phyloP scores from a whole-genome alignment of 2,888 invertebrate species.

The Trissolcus japonicus region DNA sequence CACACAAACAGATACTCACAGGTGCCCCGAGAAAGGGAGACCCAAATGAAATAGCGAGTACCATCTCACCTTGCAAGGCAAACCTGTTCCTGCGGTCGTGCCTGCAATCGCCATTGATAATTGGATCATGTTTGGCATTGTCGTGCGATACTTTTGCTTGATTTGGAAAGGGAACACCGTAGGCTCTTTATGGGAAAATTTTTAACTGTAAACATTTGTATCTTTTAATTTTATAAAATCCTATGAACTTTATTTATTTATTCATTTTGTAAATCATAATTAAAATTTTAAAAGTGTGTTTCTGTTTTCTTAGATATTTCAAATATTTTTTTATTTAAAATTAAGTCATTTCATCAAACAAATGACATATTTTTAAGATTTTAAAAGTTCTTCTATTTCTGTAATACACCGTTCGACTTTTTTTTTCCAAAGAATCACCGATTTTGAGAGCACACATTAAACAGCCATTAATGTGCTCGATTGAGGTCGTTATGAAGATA shows the following conservation, averaged over 20 bases:
- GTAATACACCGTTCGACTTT: too few relatives aligned
- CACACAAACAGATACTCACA: conserved; percentile 11
- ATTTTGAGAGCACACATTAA: conserved; percentile 23
- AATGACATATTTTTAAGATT: too few relatives aligned
- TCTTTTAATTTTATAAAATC: too few relatives aligned
- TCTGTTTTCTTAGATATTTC: too few relatives aligned
- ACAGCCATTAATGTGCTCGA: conserved; percentile 12
- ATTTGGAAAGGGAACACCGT: conserved; percentile 7
- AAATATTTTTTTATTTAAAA: too few relatives aligned
- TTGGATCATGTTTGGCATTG: conserved; percentile 58
- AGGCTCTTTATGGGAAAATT: conserved; percentile 1
- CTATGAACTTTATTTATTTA: too few relatives aligned
- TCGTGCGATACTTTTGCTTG: background rate
- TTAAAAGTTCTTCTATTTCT: too few relatives aligned
- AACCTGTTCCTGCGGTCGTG: conserved; percentile 67
- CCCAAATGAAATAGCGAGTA: conserved; percentile 49
- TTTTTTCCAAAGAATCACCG: background rate
- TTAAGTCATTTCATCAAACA: too few relatives aligned
- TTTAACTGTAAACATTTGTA: background rate
- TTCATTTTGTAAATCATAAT: too few relatives aligned
- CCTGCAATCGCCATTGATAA: conserved; percentile 62
- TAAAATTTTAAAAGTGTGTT: too few relatives aligned
- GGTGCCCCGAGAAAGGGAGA: conserved; percentile 22
- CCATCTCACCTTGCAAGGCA: conserved; percentile 73
- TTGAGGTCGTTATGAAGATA: conserved; percentile 20